These are phyloP conservation scores for Trissolcus brochymenae DNA, from an alignment of 2,888 invertebrate genomes.

Conservation along the genomic window DNA sequence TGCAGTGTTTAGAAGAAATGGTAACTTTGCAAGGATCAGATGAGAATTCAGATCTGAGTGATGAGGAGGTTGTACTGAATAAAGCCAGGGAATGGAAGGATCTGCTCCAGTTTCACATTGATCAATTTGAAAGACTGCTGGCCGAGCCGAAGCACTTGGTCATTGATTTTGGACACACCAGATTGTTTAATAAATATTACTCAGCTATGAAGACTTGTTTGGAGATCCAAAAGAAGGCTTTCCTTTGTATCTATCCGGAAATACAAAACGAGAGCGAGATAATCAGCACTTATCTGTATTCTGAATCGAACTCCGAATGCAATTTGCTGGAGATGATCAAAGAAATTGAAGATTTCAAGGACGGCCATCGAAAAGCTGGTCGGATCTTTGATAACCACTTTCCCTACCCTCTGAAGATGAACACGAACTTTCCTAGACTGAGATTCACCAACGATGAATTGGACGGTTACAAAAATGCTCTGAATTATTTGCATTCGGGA, in stretches of 20 bases:
- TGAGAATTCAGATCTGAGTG: neutral
- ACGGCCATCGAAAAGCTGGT: slow-evolving; percentile 50
- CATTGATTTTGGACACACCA: slow-evolving; percentile 41
- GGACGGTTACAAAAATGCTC: slow-evolving; percentile 62
- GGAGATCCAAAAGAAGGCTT: slow-evolving; percentile 66
- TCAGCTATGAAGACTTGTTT: slow-evolving; percentile 62
- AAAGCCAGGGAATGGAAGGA: slow-evolving; percentile 66
- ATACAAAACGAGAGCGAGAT: slow-evolving; percentile 66
- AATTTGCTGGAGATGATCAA: slow-evolving; percentile 65
- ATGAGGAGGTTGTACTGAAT: slow-evolving; percentile 49
- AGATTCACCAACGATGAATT: slow-evolving; percentile 64
- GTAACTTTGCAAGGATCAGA: neutral
- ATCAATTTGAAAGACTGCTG: slow-evolving; percentile 57
- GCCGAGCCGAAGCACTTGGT: slow-evolving; percentile 37
- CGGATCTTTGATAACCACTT: slow-evolving; percentile 62
- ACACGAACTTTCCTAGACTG: slow-evolving; percentile 64
- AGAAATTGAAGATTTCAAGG: slow-evolving; percentile 69
- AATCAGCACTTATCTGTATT: slow-evolving; percentile 65
- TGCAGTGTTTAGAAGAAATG: slow-evolving; percentile 23
- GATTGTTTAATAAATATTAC: slow-evolving; percentile 60
- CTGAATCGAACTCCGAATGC: slow-evolving; percentile 34
- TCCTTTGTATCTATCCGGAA: slow-evolving; percentile 68
- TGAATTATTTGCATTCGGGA: slow-evolving; percentile 62
- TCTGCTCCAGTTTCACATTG: slow-evolving; percentile 65
- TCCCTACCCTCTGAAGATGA: slow-evolving; percentile 64